phyloP scores from a whole-genome alignment of 2,888 invertebrate species.

The Oxycera nigricornis region DNA sequence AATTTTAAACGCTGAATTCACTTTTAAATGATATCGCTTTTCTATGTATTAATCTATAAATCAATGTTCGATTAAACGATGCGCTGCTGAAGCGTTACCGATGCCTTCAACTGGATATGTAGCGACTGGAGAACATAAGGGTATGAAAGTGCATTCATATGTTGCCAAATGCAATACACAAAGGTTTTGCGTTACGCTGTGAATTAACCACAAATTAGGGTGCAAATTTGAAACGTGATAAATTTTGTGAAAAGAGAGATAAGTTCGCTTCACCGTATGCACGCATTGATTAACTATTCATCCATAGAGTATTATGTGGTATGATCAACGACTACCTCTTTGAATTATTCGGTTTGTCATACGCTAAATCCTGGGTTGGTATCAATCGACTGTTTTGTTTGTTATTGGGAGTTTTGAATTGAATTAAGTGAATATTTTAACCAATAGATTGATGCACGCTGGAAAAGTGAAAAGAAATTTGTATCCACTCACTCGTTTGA shows the following conservation, averaged over 20 bases:
- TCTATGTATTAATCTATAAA: conserved; percentile 46
- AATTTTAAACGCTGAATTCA: conserved; percentile 36
- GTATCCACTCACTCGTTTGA: too few species aligned
- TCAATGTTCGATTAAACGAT: conserved; percentile 45
- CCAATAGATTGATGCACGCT: too few species aligned
- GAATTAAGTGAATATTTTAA: too few species aligned
- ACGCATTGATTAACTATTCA: conserved; percentile 33
- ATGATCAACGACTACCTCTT: conserved; percentile 5
- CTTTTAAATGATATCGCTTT: conserved; percentile 40
- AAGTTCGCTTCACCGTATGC: neutral
- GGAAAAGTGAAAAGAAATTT: too few species aligned
- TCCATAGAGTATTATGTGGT: neutral
- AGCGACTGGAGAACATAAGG: neutral
- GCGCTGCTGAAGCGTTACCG: neutral
- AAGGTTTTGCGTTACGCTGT: conserved; percentile 43
- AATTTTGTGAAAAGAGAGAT: conserved; percentile 24
- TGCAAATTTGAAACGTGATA: conserved; percentile 43
- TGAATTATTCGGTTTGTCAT: conserved; percentile 1
- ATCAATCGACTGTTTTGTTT: too few species aligned
- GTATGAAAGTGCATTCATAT: conserved; percentile 7
- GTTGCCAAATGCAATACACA: conserved; percentile 4
- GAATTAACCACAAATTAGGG: conserved; percentile 47
- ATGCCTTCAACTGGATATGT: neutral
- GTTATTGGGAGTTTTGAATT: too few species aligned
- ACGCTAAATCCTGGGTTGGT: neutral